phyloP scores from a whole-genome alignment of 1,140 invertebrate species.

The Leucophenga varia region DNA sequence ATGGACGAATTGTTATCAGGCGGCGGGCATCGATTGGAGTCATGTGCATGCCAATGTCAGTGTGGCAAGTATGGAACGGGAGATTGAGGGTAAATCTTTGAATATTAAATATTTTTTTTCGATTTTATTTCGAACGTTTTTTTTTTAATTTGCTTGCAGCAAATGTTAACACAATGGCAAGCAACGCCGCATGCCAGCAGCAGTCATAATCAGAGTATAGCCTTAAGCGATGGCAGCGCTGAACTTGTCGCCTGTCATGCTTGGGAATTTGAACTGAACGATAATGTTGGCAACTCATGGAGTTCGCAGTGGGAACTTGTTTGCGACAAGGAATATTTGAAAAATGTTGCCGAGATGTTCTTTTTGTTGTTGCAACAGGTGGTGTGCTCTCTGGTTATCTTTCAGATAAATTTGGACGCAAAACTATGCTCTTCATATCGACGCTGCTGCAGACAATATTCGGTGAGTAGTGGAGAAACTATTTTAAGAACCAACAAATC shows the following conservation, averaged over 20 bases:
- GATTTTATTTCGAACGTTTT: too few species aligned
- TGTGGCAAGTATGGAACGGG: too few species aligned
- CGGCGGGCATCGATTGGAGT: conserved; percentile 42
- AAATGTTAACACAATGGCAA: too few species aligned
- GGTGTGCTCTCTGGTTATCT: conserved; percentile 70
- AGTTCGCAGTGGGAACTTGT: conserved; percentile 69
- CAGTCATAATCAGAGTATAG: too few species aligned
- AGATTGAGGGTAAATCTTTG: too few species aligned
- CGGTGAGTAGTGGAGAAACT: too few species aligned
- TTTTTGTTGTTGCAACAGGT: conserved; percentile 69
- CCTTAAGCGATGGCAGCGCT: conserved; percentile 11
- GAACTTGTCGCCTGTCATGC: conserved; percentile 59
- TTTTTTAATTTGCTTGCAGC: too few species aligned
- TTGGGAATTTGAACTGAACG: conserved; percentile 69
- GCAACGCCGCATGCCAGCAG: too few species aligned
- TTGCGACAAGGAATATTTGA: conserved; percentile 65
- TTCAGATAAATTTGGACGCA: conserved; percentile 76
- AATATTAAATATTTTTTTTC: too few species aligned
- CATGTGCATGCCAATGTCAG: too few species aligned
- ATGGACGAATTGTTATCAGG: conserved; percentile 57
- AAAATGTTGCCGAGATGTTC: conserved; percentile 68
- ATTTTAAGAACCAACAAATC: too few species aligned
- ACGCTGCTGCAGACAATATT: conserved; percentile 68
- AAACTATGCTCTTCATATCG: conserved; percentile 70
- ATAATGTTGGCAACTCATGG: conserved; percentile 63